Conservation (phyloP, 2,113 vertebrate genomes). For the Turdus rufiventris region DNA sequence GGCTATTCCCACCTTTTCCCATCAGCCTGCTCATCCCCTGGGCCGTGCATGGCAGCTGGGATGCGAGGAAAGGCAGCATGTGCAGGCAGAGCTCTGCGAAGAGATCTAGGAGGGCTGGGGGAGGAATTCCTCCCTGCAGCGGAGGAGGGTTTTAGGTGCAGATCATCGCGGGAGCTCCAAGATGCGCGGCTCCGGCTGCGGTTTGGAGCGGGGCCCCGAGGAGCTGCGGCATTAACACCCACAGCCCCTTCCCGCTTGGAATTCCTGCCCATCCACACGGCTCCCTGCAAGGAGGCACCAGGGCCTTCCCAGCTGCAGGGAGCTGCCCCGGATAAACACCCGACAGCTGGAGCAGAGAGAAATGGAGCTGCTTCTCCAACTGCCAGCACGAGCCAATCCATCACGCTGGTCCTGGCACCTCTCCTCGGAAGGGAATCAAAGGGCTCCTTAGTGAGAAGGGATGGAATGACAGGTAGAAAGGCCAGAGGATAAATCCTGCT, state of each 20-base stretch:
- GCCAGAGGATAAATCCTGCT: constrained; percentile 68
- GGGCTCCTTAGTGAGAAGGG: constrained; percentile 69
- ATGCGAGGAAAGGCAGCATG: neutral
- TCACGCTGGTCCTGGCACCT: constrained; percentile 67
- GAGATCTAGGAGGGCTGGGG: neutral
- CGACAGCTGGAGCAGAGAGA: constrained; percentile 59
- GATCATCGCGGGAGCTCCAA: constrained; percentile 20
- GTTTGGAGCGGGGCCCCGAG: constrained; percentile 24
- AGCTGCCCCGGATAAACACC: constrained; percentile 62
- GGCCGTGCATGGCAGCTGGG: neutral
- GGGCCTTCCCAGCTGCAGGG: constrained; percentile 45
- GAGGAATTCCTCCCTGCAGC: neutral
- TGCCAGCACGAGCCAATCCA: constrained; percentile 65
- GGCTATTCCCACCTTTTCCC: neutral
- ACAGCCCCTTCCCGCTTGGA: neutral
- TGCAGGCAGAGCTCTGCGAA: neutral
- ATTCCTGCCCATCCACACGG: neutral
- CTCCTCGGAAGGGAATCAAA: constrained; percentile 71
- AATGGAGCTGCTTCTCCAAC: constrained; percentile 51
- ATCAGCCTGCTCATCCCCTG: neutral
- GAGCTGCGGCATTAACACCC: constrained; percentile 39
- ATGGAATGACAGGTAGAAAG: constrained; percentile 75
- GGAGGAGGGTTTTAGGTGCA: constrained; percentile 29
- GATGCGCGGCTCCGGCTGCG: neutral
- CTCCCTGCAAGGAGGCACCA: neutral